Evolutionary conservation across 2,797 vertebrate species (phyloP).

Genomic region (Schizopygopsis pylzovi): DNA sequence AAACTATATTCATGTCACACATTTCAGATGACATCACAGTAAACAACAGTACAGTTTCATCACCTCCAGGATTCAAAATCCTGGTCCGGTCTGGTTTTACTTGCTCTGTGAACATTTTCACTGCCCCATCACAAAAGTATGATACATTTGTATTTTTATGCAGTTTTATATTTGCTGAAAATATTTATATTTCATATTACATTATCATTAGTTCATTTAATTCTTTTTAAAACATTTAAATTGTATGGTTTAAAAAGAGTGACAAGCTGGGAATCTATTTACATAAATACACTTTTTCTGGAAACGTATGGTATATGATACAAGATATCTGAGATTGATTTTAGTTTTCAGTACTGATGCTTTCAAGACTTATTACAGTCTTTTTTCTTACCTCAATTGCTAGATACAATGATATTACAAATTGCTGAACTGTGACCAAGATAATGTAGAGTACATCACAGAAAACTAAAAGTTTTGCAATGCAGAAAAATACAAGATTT

Average conservation of each 20-base stretch:
- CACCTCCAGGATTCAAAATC: neutral
- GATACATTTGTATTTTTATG: neutral
- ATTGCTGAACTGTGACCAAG: neutral
- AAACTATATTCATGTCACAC: neutral
- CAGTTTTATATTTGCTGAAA: neutral
- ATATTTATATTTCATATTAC: neutral
- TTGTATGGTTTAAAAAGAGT: neutral
- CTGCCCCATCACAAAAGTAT: neutral
- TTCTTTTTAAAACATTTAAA: neutral
- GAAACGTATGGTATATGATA: no score
- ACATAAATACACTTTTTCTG: no score
- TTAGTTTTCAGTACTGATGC: no score
- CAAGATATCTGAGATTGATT: neutral
- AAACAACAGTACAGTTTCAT: neutral
- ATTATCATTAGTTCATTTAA: neutral
- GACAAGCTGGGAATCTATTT: neutral
- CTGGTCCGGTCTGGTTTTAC: neutral
- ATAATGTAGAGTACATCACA: neutral
- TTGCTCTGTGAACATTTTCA: neutral
- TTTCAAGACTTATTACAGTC: no score
- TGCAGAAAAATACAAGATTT: neutral
- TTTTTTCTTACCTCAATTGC: neutral
- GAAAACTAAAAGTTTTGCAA: neutral
- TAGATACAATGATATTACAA: neutral
- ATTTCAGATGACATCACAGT: slow-evolving; percentile 15